Base-by-base conservation (phyloP, 2,888 invertebrate species). In the Erpobdella octoculata region DNA sequence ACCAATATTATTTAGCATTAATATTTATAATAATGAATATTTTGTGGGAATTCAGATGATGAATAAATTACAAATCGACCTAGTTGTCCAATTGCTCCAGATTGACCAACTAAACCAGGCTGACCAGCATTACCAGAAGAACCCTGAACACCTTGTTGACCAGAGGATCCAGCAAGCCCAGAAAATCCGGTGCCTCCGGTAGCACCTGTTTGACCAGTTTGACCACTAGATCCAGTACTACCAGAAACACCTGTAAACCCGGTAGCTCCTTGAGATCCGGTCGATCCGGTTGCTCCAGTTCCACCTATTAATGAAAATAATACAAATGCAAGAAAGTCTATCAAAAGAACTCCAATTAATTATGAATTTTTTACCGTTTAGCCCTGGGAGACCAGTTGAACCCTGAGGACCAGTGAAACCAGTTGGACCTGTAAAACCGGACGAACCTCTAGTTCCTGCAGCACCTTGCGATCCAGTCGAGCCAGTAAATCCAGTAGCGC, bases 371-470 rank as follows among this genome's bases (percentile, higher is more conserved):
- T n/a, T n/a, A 28, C 73, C 73, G 2, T 33, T 5, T 37, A 65
- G 73, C 9, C 73, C 73, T 36, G 71, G 21, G 21, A 38, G 28
- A 25, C 73, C 73, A 46, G 58, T 28, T 28, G 41, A 25, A 61
- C 73, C 73, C 35, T 31, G 59, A 1, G 61, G 67, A n/a, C 73
- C 73, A 37, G 67, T 28, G 15, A 37, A 18, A 8, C 73, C 74
- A 25, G n/a, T 2, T 62, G 28, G 72, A 72, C 81, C 81, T 62
- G 77, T 75, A 66, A n/a, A n/a, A n/a, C n/a, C n/a, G n/a, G n/a
- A n/a, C n/a, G n/a, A n/a, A n/a, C n/a, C n/a, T n/a, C n/a, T n/a
- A n/a, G n/a, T n/a, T n/a, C n/a, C n/a, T n/a, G n/a, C n/a, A n/a
- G n/a, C 36, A 21, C 53, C 53, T 15, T 53, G 53, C 28, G 21